Percentiles rank a stretch among this genome's conserved stretches.
Conservation (phyloP, 2,888 invertebrate species). For the Artemia sp. region DNA sequence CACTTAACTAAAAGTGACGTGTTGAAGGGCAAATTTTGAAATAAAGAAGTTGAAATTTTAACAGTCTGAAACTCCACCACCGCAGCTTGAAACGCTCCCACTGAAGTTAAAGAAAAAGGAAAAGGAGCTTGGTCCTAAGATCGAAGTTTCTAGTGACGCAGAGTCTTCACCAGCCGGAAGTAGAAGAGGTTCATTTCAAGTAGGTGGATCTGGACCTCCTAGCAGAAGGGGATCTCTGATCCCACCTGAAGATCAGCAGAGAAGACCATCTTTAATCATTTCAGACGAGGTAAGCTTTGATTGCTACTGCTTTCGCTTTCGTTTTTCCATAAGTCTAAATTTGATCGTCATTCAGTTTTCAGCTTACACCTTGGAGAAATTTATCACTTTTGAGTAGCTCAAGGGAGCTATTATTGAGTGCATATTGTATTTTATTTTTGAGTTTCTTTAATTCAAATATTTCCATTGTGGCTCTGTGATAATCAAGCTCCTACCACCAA, state of each 20-base stretch:
- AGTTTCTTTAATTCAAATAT: no score
- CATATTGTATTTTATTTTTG: no score
- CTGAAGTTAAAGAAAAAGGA: conserved; percentile 15
- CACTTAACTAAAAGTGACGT: no score
- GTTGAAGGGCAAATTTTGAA: no score
- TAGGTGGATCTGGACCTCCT: conserved; percentile 42
- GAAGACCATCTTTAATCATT: conserved; percentile 75
- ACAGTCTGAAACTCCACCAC: not conserved
- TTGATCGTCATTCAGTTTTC: no score
- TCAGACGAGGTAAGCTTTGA: conserved; percentile 68
- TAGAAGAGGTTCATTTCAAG: conserved; percentile 56
- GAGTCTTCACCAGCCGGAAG: conserved; percentile 44
- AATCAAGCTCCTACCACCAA: no score
- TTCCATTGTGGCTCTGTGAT: no score
- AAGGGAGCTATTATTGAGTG: no score
- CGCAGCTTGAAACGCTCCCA: conserved; percentile 13
- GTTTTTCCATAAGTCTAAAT: no score
- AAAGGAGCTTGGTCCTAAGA: conserved; percentile 32
- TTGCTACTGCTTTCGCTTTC: conserved; percentile 20
- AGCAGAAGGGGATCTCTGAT: conserved; percentile 69
- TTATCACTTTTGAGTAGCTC: no score
- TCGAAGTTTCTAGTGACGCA: conserved; percentile 67
- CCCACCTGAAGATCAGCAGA: conserved; percentile 67
- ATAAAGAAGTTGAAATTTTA: not conserved
- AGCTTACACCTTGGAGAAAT: no score